Percentiles rank a stretch among this genome's conserved stretches.
Evolutionary conservation across 2,113 vertebrate species (phyloP).

Genomic region (Oncorhynchus gorbuscha): DNA sequence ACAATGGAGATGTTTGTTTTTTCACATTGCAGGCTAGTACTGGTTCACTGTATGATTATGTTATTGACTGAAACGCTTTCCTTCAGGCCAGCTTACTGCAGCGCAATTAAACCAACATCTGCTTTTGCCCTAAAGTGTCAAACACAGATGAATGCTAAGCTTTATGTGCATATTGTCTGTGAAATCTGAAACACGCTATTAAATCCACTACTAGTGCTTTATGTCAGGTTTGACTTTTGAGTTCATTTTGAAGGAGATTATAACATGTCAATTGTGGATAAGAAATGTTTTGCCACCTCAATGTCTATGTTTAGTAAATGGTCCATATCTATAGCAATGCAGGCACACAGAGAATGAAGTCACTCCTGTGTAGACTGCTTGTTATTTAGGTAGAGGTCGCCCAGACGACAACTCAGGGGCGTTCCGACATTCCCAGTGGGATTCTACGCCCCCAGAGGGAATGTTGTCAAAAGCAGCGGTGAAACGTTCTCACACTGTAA

Average conservation of each 20-base stretch:
- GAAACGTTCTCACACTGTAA: constrained; percentile 76
- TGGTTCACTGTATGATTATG: constrained; percentile 55
- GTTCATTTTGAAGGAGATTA: background rate
- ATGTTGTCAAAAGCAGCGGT: constrained; percentile 62
- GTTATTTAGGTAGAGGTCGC: no score
- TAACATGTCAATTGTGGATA: no score
- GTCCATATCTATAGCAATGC: no score
- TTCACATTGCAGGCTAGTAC: constrained; percentile 34
- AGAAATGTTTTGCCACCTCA: no score
- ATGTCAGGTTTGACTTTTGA: background rate
- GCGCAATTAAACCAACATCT: constrained; percentile 43
- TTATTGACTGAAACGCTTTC: constrained; percentile 54
- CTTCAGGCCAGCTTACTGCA: constrained; percentile 44
- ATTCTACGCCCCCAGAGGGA: constrained; percentile 45
- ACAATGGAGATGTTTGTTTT: constrained; percentile 55
- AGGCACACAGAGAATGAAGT: no score
- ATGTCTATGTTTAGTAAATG: no score
- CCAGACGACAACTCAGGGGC: background rate
- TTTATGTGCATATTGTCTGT: constrained; percentile 2
- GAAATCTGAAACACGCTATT: background rate
- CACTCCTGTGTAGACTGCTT: no score
- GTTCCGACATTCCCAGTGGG: constrained; percentile 36
- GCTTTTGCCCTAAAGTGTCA: constrained; percentile 40
- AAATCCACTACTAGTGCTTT: background rate
- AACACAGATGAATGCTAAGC: constrained; percentile 40